Base-by-base conservation (phyloP, 35 echinoderm and acorn worm species). In the Chiridota heheva region DNA sequence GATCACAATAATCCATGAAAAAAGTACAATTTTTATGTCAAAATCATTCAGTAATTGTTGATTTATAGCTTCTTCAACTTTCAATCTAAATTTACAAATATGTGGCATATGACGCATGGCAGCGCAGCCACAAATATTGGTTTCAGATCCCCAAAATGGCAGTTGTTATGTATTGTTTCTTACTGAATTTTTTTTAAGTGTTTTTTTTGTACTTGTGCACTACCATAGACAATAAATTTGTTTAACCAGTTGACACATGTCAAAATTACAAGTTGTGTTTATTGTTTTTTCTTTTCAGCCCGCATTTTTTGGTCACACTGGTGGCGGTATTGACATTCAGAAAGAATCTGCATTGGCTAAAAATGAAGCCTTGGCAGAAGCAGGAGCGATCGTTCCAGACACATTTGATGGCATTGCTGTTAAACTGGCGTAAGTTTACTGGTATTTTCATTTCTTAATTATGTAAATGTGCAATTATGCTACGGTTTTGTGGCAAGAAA, bases 271-370 rank as follows among this genome's bases (percentile, higher is more conserved):
- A 17, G 15, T n/a, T 35, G 18, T 12, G 34, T 24, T 12, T 16
- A 20, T 18, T 73, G 20, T 73, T 12, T 48, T 67, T 67, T 61
- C 40, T 25, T 62, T 27, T 41, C 57, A 86, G 84, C 84, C 84
- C 36, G 84, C 51, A 24, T 67, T 77, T 51, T 86, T 86, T 51
- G 84, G 84, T 13, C 84, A 86, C 27, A 65, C 84, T 27, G 84
- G 84, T 32, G 84, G 72, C 42, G 84, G 84, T 27, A 44, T 48
- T 13, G 73, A 86, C 41, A 61, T 55, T 65, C 33, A 29, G 16
- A 7, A 28, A 77, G 84, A 86, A 32, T 64, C 66, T 44, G 84
- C 84, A 4, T n/a, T 39, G 7, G 58, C 27, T 22, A 86, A 86
- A 58, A 79, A 79, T 42, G 1, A 66, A 30, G 73, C 84, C 33